Evolutionary conservation across 1,140 invertebrate species (phyloP), one percentile per base, ranked within the genome.

Genomic region (Bombus confusus): DNA sequence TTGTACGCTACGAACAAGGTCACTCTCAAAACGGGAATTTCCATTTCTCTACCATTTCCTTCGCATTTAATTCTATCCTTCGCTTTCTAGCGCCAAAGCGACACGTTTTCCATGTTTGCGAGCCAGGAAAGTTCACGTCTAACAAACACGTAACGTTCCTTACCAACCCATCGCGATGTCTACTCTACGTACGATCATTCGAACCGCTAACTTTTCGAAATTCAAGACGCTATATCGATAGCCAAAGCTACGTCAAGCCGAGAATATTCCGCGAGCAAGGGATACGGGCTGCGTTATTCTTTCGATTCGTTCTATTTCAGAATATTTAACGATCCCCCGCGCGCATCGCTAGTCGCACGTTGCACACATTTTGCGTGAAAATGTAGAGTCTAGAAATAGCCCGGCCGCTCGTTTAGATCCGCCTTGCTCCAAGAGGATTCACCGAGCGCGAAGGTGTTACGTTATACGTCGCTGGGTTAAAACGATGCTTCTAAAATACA

Each of bases 381-480:
- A 79, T 39, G 82, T 47, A 25, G 68, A 15, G 2, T 85, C 83
- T 80, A 72, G 83, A 85, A 85, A 85, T 85, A 85, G 41, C 83
- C 18, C 68, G 13, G 59, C 9, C 64, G 41, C 76, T 69, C 39
- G 39, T 84, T 79, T 5, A 39, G 73, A 83, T 77, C 74, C 72
- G 47, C 62, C 62, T 72, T n/a, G 52, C 52, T 18, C 25, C 39
- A 43, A 18, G 52, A 71, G 77, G 31, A 85, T 84, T 71, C 66
- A 84, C 43, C 73, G 34, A 41, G n/a, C 25, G 41, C 76, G 39
- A 79, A 85, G 83, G 68, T 85, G 83, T 84, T 84, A 62, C 75
- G 66, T 84, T 84, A 41, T 57, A 52, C 39, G 43, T 13, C 9
- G 69, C 37, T 39, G 37, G 64, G 28, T 57, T 81, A 31, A 73